Evolutionary conservation across 2,797 vertebrate species (phyloP).

Genomic region (Takifugu ocellatus): DNA sequence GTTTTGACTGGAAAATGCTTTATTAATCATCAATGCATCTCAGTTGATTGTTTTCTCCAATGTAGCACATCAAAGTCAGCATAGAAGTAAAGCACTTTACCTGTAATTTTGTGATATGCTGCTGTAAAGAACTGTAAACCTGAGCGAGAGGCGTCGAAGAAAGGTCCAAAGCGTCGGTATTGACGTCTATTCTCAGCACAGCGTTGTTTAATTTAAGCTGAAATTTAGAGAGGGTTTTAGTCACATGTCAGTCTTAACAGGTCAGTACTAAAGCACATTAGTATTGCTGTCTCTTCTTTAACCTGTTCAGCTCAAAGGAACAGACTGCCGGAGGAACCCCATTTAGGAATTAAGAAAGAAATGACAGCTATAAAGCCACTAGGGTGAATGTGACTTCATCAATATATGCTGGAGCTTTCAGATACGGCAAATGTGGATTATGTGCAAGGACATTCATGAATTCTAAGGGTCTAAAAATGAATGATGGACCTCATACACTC

Average conservation of each 20-base stretch:
- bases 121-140: conserved; percentile 81
- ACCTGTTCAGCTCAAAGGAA: too few species aligned
- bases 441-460: neutral
- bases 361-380: neutral
- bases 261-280: neutral
- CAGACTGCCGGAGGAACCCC: too few species aligned
- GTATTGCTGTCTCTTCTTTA: too few species aligned
- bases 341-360: too few species aligned
- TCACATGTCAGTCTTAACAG: neutral
- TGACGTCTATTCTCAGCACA: conserved; percentile 83
- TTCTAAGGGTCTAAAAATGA: neutral
- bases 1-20: too few species aligned
- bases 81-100: conserved; percentile 58
- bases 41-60: too few species aligned
- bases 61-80: neutral
- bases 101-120: conserved; percentile 88
- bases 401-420: neutral
- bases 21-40: too few species aligned
- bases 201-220: conserved; percentile 77
- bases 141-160: conserved; percentile 71
- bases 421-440: neutral
- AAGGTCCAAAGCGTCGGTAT: conserved; percentile 74
- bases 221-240: conserved; percentile 13
- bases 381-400: too few species aligned
- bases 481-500: neutral